Base-by-base conservation (phyloP, 2,888 invertebrate genomes). In the Stenodera caucasica region DNA sequence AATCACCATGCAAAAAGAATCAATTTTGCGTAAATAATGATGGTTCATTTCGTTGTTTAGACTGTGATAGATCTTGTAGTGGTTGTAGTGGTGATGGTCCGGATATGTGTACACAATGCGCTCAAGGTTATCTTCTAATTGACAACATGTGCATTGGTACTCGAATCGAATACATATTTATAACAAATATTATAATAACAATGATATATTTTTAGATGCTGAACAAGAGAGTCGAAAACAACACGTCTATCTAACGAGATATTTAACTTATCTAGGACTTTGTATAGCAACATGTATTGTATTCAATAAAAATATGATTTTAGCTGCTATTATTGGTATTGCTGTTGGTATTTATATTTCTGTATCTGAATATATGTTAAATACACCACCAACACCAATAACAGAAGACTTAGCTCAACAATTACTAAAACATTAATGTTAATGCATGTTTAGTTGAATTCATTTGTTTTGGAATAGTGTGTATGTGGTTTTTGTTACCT, bases 11-110 rank as follows among this genome's bases (percentile, higher is more conserved):
- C 71, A 82, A 81, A 0, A 81, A 83, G 1, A 86, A 90, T 73
- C 87, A 95, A 75, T 96, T 95, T 77, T 97, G 97, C 78, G 85
- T 94, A 4, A 97, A 97, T 77, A 90, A 88, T 11, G 90, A 93
- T 56, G 96, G 97, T 7, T 90, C 92, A 0, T 93, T 85, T 74
- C 81, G 84, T 9, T 96, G 96, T 80, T 80, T 90, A 82, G 87
- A 84, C 54, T 97, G 97, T 81, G 94, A 96, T 80, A 87, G 84
- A 71, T 86, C 95, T 0, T 97, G 96, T 76, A 81, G 85, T 51
- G 89, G 90, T 0, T 97, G 97, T 76, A 85, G 87, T 55, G 94
- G 94, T 0, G 94, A 94, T 79, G 96, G 96, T 0, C 93, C 95
- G 0, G 95, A 96, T 78, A 91, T 93, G 88, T 97, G 97, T 80